phyloP scores from a whole-genome alignment of 2,797 vertebrate species.

The Sebastiscus albofasciatus region DNA sequence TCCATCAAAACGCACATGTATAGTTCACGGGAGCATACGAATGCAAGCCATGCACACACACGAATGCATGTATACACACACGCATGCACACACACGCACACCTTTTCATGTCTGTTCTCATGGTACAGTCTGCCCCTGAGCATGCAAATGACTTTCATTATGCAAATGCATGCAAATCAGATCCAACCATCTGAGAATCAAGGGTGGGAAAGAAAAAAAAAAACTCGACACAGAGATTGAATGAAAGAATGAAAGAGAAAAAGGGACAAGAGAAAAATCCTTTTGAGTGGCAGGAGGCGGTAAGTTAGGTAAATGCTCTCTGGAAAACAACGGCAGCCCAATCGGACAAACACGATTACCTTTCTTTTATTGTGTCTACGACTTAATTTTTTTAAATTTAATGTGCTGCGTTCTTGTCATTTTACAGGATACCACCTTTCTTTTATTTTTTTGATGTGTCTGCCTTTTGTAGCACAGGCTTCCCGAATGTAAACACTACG shows the following conservation, averaged over 20 bases:
- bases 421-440: constrained; percentile 20
- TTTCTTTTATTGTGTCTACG: constrained; percentile 48
- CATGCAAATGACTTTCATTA: constrained; percentile 99
- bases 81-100: constrained; percentile 71
- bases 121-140: constrained; percentile 95
- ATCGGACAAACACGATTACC: constrained; percentile 72
- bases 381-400: constrained; percentile 33
- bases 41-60: constrained; percentile 33
- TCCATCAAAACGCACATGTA: constrained; percentile 56
- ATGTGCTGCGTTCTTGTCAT: constrained; percentile 34
- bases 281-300: constrained; percentile 80
- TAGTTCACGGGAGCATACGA: constrained; percentile 38
- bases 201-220: constrained; percentile 85
- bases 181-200: constrained; percentile 96
- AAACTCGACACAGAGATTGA: constrained; percentile 82
- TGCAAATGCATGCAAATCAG: constrained; percentile 99
- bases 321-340: constrained; percentile 72
- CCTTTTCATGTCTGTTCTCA: constrained; percentile 94
- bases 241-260: constrained; percentile 83
- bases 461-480: constrained; percentile 14
- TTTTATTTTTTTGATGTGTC: constrained; percentile 15
- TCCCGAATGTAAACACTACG: constrained; percentile 23
- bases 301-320: constrained; percentile 79
- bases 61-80: constrained; percentile 27
- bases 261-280: constrained; percentile 78